Conservation (phyloP, 2,797 vertebrate genomes). For the Falco rusticolus region DNA sequence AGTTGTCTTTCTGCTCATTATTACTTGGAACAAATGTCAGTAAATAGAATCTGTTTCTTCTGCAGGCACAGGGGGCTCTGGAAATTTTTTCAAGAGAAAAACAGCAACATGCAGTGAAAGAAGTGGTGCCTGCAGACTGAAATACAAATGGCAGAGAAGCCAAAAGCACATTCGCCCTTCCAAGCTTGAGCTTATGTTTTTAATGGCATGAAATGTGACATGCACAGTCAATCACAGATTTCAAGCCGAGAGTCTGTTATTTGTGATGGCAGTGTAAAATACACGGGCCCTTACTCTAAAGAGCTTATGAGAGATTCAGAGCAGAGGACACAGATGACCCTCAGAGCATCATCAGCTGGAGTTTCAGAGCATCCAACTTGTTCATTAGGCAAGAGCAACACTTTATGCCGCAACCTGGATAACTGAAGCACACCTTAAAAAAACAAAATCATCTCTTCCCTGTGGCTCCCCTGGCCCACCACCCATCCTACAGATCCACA, state of each 20-base stretch:
- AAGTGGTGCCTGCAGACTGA: background rate
- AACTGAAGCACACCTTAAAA: background rate
- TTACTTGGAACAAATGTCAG: background rate
- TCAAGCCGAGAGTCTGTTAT: background rate
- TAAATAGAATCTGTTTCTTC: slow-evolving; percentile 19
- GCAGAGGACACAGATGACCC: background rate
- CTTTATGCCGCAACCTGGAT: background rate
- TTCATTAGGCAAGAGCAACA: background rate
- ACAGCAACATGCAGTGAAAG: background rate
- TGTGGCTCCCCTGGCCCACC: background rate
- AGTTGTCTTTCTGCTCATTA: background rate
- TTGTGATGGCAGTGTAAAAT: background rate
- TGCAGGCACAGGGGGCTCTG: background rate
- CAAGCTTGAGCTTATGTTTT: slow-evolving; percentile 23
- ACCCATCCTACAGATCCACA: background rate
- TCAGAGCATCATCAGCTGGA: background rate
- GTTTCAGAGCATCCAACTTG: background rate
- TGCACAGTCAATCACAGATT: background rate
- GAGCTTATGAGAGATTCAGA: background rate
- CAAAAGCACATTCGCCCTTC: background rate
- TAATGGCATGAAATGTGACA: slow-evolving; percentile 7
- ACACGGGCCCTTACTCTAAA: background rate
- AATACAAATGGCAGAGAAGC: background rate
- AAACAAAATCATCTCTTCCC: background rate
- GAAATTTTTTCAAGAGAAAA: slow-evolving; percentile 16